A percentile compares a stretch with the other conserved stretches of the same genome.
phyloP scores from a whole-genome alignment of 2,113 vertebrate genomes.

The Hyperopisus bebe region DNA sequence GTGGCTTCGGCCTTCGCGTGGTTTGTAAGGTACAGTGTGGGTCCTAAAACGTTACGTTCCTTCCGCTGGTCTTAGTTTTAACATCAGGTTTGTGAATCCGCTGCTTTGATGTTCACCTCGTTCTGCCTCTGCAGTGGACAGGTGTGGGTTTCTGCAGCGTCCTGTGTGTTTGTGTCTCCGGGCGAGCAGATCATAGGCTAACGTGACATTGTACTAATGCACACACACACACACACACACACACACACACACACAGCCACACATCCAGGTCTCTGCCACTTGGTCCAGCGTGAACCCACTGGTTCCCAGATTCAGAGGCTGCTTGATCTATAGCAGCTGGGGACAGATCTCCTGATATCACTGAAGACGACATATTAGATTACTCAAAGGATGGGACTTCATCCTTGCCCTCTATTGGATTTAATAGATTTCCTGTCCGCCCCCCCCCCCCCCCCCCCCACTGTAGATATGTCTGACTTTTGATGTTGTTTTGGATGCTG shows the following conservation, averaged over 20 bases:
- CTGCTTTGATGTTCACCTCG: background rate
- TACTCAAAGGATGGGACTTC: constrained; percentile 75
- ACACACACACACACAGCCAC: background rate
- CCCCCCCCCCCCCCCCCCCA: background rate
- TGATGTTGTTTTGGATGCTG: background rate
- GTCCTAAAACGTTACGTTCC: background rate
- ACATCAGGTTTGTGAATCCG: background rate
- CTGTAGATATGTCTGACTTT: background rate
- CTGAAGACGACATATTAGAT: constrained; percentile 68
- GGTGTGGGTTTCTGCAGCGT: background rate
- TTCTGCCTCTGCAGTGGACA: background rate
- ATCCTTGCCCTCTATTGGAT: constrained; percentile 71
- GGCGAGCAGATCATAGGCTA: background rate
- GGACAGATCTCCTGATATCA: constrained; percentile 58
- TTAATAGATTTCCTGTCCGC: constrained; percentile 42
- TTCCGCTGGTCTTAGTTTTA: background rate
- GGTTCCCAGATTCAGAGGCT: background rate
- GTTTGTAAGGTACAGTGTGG: background rate
- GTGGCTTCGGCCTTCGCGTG: background rate
- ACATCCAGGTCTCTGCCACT: background rate
- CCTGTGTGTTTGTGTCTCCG: background rate
- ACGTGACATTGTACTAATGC: background rate
- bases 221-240: background rate
- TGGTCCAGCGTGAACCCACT: background rate
- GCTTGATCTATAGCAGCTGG: constrained; percentile 33